Conservation (phyloP, 2,797 vertebrate genomes). For the Xiphorhynchus erythropygius region DNA sequence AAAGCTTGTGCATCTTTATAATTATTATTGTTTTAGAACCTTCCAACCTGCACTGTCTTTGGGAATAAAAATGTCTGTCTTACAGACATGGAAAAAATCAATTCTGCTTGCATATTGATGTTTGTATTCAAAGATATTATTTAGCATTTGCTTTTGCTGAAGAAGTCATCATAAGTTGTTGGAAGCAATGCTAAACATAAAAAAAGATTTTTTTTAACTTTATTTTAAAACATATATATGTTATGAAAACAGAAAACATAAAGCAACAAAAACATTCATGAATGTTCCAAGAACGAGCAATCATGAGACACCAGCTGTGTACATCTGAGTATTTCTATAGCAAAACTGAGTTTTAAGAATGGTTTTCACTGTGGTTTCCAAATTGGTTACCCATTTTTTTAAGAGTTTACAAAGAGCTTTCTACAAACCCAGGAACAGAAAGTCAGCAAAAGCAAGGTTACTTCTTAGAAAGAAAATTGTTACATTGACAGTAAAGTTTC, state of each 20-base stretch:
- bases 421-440: background rate
- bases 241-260: background rate
- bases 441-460: background rate
- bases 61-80: background rate
- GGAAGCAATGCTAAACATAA: background rate
- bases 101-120: background rate
- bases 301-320: background rate
- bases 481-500: background rate
- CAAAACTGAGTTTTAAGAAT: background rate
- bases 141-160: background rate
- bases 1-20: accelerated
- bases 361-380: background rate
- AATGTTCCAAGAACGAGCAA: background rate
- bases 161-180: background rate
- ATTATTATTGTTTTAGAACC: background rate
- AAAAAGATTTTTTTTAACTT: background rate
- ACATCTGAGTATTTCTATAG: background rate
- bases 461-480: background rate
- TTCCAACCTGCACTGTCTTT: background rate
- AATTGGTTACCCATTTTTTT: background rate
- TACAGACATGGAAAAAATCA: background rate
- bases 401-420: background rate
- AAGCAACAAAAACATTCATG: background rate
- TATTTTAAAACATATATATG: background rate
- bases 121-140: background rate